Percentiles rank a stretch among this genome's conserved stretches.
Conservation (phyloP, 2,888 invertebrate genomes). For the Eurytoma californica region DNA sequence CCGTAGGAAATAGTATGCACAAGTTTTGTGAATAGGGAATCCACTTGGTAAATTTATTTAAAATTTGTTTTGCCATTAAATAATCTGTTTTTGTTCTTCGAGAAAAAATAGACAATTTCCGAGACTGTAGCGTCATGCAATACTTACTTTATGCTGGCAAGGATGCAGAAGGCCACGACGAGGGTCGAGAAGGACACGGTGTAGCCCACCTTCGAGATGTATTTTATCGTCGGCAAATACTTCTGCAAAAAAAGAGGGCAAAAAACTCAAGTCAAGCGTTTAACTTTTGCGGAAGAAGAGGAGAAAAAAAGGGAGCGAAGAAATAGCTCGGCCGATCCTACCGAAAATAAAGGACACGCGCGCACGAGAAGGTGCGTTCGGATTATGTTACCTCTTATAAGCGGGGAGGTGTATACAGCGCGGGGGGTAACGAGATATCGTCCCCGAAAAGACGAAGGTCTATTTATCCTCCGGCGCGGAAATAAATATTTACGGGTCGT, state of each 20-base stretch:
- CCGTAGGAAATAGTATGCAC: too few species aligned
- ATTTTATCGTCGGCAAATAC: conserved; percentile 76
- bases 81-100: too few species aligned
- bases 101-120: background rate
- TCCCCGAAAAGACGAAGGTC: background rate
- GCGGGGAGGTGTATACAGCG: background rate
- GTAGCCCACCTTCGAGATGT: conserved; percentile 78
- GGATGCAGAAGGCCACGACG: conserved; percentile 77
- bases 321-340: background rate
- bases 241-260: conserved; percentile 72
- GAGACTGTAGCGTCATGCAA: background rate
- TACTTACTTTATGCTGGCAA: conserved; percentile 79
- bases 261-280: background rate
- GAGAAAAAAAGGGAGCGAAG: conserved; percentile 29
- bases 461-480: conserved; percentile 16
- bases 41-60: too few species aligned
- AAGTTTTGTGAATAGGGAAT: too few species aligned
- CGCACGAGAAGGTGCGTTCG: too few species aligned
- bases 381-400: background rate
- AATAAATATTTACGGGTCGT: conserved; percentile 39
- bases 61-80: too few species aligned
- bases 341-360: background rate
- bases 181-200: conserved; percentile 77
- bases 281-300: background rate
- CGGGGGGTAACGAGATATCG: conserved; percentile 9